Evolutionary conservation across 2,113 vertebrate species (phyloP), one percentile per base, ranked within the genome.

Genomic region (Anolis carolinensis): DNA sequence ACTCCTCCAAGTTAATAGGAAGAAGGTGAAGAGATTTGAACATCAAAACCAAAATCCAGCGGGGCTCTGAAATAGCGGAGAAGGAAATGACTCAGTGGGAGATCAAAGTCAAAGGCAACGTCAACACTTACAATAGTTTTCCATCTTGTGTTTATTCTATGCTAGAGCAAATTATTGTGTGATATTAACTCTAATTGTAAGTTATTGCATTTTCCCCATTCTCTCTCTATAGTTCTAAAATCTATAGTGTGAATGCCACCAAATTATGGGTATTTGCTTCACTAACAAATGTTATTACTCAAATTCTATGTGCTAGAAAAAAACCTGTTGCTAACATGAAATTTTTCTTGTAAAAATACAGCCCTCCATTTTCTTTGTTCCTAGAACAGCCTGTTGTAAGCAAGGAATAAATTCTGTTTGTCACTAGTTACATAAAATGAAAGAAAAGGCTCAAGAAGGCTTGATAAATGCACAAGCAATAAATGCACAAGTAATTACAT

Each of bases 401-500:
- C 52, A 86, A 80, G 68, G 80, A 86, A 59, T 80, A 62, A 55
- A 52, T 63, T 86, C 59, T 65, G 39, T 80, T 73, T 80, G 84
- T 73, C n/a, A 63, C 30, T 73, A 63, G 77, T 80, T 86, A 73
- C 30, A 80, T 86, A 86, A 80, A 73, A 18, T 27, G 36, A 86
- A 86, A 86, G 84, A 86, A 73, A 86, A 55, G 77, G 36, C 30
- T 80, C 77, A 34, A 52, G 65, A 25, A 73, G 36, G 77, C 39
- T 86, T 79, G 68, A 79, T 13, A 86, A 71, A 73, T 4, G 30
- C 63, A 63, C 77, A 73, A 86, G 36, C 80, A 86, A 86, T 86
- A 86, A 71, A 73, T 4, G 30, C 63, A 63, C 77, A 73, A 86
- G 36, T 86, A 86, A 86, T 86, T 73, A 65, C 34, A 85, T 50